A percentile compares a stretch with the other conserved stretches of the same genome.
Conservation (phyloP, 2,888 invertebrate species). For the Mamestra brassicae region DNA sequence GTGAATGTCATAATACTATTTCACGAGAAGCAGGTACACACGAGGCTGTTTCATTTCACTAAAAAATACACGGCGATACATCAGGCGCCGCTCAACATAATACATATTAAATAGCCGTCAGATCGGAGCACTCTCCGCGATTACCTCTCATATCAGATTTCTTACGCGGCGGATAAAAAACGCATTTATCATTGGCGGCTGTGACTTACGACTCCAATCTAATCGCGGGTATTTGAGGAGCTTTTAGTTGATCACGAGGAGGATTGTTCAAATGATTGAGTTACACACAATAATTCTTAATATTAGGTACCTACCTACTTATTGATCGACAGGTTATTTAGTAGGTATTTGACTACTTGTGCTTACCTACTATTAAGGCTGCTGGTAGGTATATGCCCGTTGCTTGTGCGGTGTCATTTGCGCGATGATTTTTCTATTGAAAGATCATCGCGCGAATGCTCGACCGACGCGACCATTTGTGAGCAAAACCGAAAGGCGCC, state of each 20-base stretch:
- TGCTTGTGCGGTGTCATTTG: not conserved
- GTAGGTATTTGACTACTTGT: not conserved
- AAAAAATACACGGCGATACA: slow-evolving; percentile 66
- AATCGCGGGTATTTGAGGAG: slow-evolving; percentile 44
- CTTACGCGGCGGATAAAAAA: slow-evolving; percentile 69
- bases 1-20: not conserved
- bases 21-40: slow-evolving; percentile 21
- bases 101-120: slow-evolving; percentile 72
- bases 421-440: not conserved
- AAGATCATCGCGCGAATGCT: too few species aligned
- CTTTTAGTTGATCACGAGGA: slow-evolving; percentile 44
- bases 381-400: not conserved
- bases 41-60: slow-evolving; percentile 48
- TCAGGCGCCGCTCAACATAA: slow-evolving; percentile 68
- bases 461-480: too few species aligned
- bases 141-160: slow-evolving; percentile 76
- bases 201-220: slow-evolving; percentile 64
- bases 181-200: slow-evolving; percentile 66
- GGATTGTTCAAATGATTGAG: slow-evolving; percentile 31
- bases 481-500: too few species aligned
- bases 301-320: not conserved
- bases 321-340: not conserved
- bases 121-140: slow-evolving; percentile 73
- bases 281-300: not conserved
- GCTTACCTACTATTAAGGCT: not conserved